These are phyloP conservation scores for Panzeria rudis DNA, from an alignment of 2,888 invertebrate species.

Conservation along the genomic window DNA sequence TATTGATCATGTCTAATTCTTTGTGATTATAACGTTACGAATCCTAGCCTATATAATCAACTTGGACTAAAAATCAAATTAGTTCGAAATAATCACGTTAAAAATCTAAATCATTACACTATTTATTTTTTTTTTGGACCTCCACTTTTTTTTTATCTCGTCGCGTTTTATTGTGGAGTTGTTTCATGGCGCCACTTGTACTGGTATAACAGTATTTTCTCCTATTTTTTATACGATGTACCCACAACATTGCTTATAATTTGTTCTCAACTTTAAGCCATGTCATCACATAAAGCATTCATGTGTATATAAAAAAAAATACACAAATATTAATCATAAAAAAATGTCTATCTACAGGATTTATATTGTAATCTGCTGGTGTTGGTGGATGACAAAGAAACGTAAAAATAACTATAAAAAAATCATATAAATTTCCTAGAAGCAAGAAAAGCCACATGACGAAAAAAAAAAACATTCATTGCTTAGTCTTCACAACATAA, in stretches of 20 bases:
- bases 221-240: background rate
- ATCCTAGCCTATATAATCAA: too few relatives aligned
- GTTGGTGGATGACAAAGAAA: background rate
- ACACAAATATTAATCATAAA: conserved; percentile 28
- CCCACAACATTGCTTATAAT: too few relatives aligned
- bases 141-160: too few relatives aligned
- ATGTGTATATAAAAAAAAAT: background rate
- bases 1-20: too few relatives aligned
- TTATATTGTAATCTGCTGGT: conserved; percentile 17
- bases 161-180: too few relatives aligned
- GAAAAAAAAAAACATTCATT: conserved; percentile 12
- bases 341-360: conserved; percentile 29
- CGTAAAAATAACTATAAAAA: conserved; percentile 15
- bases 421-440: conserved; percentile 18
- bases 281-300: background rate
- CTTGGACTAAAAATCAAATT: too few relatives aligned
- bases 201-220: too few relatives aligned
- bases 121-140: too few relatives aligned
- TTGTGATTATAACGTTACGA: too few relatives aligned
- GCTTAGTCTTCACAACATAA: conserved; percentile 31
- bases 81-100: too few relatives aligned
- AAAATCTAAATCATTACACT: too few relatives aligned
- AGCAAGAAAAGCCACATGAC: background rate
- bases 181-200: background rate
- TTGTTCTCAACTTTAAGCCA: background rate